Evolutionary conservation across 2,888 invertebrate species (phyloP), one percentile per base, ranked within the genome.

Genomic region (Harpalus rufipes): DNA sequence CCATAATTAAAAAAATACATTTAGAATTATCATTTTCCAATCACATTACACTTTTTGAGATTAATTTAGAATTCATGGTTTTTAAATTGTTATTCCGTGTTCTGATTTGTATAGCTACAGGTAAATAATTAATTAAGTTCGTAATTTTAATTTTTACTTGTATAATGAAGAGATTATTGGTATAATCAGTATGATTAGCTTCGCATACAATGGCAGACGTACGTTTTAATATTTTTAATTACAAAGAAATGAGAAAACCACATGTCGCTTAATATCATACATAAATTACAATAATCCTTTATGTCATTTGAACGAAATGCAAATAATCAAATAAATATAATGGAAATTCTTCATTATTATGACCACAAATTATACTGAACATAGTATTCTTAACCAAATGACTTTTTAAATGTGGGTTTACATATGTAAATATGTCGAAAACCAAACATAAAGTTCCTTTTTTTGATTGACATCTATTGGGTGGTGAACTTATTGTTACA

Each of bases 351-450:
- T 14, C 8, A 21, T 39, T n/a, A 68, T 32, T 39, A 32, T 32
- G 25, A 68, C 68, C 68, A 68, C 39, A 68, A 68, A 68, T 14
- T 68, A 68, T n/a, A 68, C 68, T 25, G 5, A 59, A 59, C 39
- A 25, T 4, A 39, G 12, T 74, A 44, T 44, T 74, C 41, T 74
- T 16, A 74, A 10, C 3, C 72, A 74, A 74, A 74, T 74, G 16
- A 32, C 16, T 10, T 74, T 74, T 74, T 74, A 3, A 74, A 74
- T 74, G 18, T 74, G 16, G 41, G 72, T 18, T 68, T 74, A 74
- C 72, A 44, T 74, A 74, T 74, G 72, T 74, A 74, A 74, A 74
- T 74, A 74, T 44, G 44, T 7, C 14, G 44, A 74, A 44, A 74
- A 74, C 41, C 72, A 74, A 74, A 74, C 72, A 74, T 18, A 18